Evolutionary conservation across 1,140 invertebrate species (phyloP).

Genomic region (Orius insidiosus): DNA sequence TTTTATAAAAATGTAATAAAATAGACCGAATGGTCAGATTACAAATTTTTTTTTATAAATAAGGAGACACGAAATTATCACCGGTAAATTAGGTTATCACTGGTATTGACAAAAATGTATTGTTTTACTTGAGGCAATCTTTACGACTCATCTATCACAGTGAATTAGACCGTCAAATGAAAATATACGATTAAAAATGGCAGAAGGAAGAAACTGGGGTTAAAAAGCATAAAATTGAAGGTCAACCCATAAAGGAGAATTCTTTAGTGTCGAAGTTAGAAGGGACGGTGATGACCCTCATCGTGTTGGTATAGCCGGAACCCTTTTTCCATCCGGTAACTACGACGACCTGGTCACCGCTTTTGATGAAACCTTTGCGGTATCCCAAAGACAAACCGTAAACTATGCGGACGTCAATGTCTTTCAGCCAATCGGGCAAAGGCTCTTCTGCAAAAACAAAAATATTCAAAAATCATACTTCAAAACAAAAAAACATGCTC

Average conservation of each 20-base stretch:
- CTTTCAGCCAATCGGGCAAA: slow-evolving; percentile 73
- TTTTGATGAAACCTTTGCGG: slow-evolving; percentile 65
- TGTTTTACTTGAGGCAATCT: no score
- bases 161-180: no score
- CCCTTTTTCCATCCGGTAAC: slow-evolving; percentile 94
- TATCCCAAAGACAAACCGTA: slow-evolving; percentile 80
- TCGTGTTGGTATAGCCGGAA: slow-evolving; percentile 91
- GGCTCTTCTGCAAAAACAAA: slow-evolving; percentile 4
- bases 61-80: no score
- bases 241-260: neutral
- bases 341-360: slow-evolving; percentile 77
- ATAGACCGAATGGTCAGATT: no score
- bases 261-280: slow-evolving; percentile 10
- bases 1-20: no score
- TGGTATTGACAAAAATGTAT: no score
- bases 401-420: slow-evolving; percentile 85
- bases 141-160: no score
- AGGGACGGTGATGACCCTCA: slow-evolving; percentile 75
- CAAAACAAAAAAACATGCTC: neutral
- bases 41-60: no score
- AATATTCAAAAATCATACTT: neutral
- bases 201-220: no score
- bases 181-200: no score
- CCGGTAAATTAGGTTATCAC: no score
- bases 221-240: no score